Evolutionary conservation across 2,113 vertebrate species (phyloP).

Genomic region (Tychaedon coryphoeus): DNA sequence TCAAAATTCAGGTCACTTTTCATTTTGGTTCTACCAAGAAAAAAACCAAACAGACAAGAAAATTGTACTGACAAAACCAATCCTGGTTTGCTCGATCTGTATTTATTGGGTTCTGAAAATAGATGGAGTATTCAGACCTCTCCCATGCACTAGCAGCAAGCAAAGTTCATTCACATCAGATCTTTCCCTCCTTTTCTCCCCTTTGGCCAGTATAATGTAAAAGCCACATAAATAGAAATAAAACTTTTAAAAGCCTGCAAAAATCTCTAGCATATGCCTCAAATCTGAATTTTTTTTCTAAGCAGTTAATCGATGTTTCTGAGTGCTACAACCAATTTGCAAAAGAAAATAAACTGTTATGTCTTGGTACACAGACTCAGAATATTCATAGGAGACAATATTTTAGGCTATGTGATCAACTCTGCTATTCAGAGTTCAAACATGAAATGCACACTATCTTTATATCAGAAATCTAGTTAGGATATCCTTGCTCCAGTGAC

Average conservation of each 20-base stretch:
- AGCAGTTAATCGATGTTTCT: neutral
- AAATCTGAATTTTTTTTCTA: neutral
- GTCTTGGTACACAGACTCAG: neutral
- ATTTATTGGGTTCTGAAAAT: neutral
- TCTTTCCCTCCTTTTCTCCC: neutral
- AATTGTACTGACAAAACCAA: neutral
- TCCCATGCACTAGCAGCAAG: neutral
- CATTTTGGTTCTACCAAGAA: neutral
- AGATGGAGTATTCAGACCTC: neutral
- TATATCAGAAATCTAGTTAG: neutral
- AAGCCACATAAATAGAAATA: neutral
- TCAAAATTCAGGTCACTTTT: neutral
- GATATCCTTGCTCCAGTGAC: neutral
- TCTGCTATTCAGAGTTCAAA: neutral
- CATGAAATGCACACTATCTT: neutral
- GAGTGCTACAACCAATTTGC: neutral
- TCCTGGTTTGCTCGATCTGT: neutral
- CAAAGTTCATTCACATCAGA: neutral
- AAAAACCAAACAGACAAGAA: neutral
- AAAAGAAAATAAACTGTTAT: neutral
- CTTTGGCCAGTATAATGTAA: neutral
- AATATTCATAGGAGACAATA: neutral
- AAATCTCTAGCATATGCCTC: neutral
- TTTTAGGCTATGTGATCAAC: neutral
- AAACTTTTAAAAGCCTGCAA: neutral